Evolutionary conservation across 1,140 invertebrate species (phyloP), one percentile per base, ranked within the genome.

Genomic region (Carposina sasakii): DNA sequence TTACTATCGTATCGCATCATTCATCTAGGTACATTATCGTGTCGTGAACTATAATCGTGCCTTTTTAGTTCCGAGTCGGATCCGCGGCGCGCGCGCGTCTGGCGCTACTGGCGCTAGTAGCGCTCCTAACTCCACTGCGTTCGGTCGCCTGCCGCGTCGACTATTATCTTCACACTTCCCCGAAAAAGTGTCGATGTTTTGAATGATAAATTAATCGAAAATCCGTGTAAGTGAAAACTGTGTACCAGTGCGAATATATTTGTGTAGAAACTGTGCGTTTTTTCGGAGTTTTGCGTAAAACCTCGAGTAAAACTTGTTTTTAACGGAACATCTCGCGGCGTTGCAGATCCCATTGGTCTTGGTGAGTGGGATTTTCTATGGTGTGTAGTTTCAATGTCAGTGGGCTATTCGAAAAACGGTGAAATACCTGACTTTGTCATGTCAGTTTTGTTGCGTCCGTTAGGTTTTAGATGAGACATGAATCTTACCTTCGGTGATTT

Each of bases 261-360:
- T 48, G 59, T 58, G 42, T 44, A 31, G 36, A 51, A 48, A 28
- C 42, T 57, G 57, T 37, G 36, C 46, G 58, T 69, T 75, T 72
- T 75, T 42, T 56, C 60, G 70, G 61, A 63, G 55, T 77, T 81
- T 75, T 72, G 52, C 48, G 26, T 41, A 63, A 71, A 71, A 67
- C 65, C 60, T 37, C 63, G 63, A 42, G 54, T 54, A 59, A 74
- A 64, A 69, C 63, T 56, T 34, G 42, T 61, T 48, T n/a, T 59
- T 54, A 65, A 62, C 60, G 60, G 60, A 64, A 57, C 66, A 24
- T 37, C 24, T 53, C 52, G 59, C 48, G 57, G 56, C 63, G 60
- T 46, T 51, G 47, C 54, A 31, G 55, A 61, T 71, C 66, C 52
- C 58, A 65, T 68, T 61, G 50, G 54, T 63, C 34, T 52, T 67